Evolutionary conservation across 2,888 invertebrate genomes (phyloP), one percentile per base, ranked within the genome.

Genomic region (Chymomyza amoena): DNA sequence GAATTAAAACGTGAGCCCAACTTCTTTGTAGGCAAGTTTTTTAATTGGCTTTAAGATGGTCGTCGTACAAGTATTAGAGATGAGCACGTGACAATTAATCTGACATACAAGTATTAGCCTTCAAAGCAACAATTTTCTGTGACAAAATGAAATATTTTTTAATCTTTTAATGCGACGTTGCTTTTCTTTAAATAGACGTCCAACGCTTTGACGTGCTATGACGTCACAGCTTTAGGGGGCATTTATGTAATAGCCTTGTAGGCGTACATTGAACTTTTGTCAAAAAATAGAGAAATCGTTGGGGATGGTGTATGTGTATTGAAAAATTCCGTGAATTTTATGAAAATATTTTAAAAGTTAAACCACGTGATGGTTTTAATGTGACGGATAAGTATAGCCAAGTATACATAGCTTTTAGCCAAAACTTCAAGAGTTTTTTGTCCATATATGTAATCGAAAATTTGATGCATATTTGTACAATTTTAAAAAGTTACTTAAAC

Each of bases 1-100:
- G 85, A 87, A 83, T 82, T 83, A 87, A 83, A 74, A 76, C 83
- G 85, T 80, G 82, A 78, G 72, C 73, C 73, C 45, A 15, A 50
- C 60, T 60, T 60, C 63, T 57, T 63, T 39, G 62, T 62, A 45
- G 56, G 64, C 68, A 69, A 66, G 20, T 67, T 54, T 16, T 78
- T 87, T 80, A 83, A 87, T 87, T 84, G 85, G 85, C 73, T 71
- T 75, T 70, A 86, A 84, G 84, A 57, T 25, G 52, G 52, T 68
- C 79, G 56, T 60, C 60, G 63, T 13, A 45, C 39, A 3, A 13
- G 39, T 13, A 10, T 45, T 45, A 45, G 39, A 45, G 39, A 45
- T 45, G 39, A 45, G 39, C 39, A 13, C 39, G 39, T 45, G 39
- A 4, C 39, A 45, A 45, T 45, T 45, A 45, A 45, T 45, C 39